Percentiles rank a stretch among this genome's conserved stretches.
These are phyloP conservation scores for Hecatera dysodea DNA, from an alignment of 2,888 invertebrate species.

Conservation along the genomic window DNA sequence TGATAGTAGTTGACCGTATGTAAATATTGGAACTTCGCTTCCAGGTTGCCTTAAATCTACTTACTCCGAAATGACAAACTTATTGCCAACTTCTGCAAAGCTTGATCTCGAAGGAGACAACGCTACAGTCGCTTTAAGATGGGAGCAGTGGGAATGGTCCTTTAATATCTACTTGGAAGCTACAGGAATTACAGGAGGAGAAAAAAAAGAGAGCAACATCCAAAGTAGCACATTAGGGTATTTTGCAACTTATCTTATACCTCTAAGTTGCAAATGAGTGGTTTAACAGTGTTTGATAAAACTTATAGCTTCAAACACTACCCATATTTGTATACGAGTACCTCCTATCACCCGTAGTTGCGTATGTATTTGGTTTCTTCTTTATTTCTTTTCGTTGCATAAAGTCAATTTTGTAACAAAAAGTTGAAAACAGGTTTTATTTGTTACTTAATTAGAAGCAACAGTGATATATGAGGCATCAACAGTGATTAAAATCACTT, in stretches of 20 bases:
- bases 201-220: no score
- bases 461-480: background rate
- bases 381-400: background rate
- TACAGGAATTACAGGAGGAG: no score
- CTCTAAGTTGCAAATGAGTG: background rate
- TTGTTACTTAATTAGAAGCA: background rate
- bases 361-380: background rate
- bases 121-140: no score
- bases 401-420: conserved; percentile 1
- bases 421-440: conserved; percentile 2
- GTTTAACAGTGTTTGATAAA: background rate
- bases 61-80: no score
- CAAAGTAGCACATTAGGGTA: no score
- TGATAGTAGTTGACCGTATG: no score
- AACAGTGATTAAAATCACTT: background rate
- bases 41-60: no score
- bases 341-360: background rate
- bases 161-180: no score
- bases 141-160: no score
- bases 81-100: no score
- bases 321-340: background rate
- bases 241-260: background rate
- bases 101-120: no score
- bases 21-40: no score
- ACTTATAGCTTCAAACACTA: background rate